Conservation (phyloP, 2,888 invertebrate genomes). For the Leptinotarsa juncta region DNA sequence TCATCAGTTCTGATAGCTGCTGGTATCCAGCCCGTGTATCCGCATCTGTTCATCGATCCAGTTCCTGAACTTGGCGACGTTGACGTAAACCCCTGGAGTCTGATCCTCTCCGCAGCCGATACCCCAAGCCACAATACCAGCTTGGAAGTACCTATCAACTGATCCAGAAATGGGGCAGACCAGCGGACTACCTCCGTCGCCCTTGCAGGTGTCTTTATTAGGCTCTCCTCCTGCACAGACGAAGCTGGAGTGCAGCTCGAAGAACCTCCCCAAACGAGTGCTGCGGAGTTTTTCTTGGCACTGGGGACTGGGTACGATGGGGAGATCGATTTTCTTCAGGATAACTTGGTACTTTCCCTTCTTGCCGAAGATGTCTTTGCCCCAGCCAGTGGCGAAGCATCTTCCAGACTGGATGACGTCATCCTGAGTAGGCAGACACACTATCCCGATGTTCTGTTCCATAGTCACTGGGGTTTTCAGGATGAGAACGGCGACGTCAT, state of each 20-base stretch:
- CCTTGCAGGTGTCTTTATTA: slow-evolving; percentile 77
- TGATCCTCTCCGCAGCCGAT: slow-evolving; percentile 78
- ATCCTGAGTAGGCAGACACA: slow-evolving; percentile 58
- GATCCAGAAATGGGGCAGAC: slow-evolving; percentile 72
- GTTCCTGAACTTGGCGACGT: slow-evolving; percentile 69
- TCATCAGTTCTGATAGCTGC: slow-evolving; percentile 13
- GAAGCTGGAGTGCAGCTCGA: slow-evolving; percentile 77
- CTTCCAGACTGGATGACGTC: slow-evolving; percentile 40
- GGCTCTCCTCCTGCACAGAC: slow-evolving; percentile 78
- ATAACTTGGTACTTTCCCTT: slow-evolving; percentile 75
- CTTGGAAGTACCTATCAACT: slow-evolving; percentile 67
- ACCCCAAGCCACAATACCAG: slow-evolving; percentile 85
- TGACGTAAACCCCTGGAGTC: slow-evolving; percentile 81
- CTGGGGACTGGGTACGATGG: slow-evolving; percentile 71
- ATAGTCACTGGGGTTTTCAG: slow-evolving; percentile 54
- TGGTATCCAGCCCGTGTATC: slow-evolving; percentile 28
- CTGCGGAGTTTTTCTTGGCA: slow-evolving; percentile 73
- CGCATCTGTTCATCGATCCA: slow-evolving; percentile 48
- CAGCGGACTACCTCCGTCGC: slow-evolving; percentile 70
- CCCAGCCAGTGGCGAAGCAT: slow-evolving; percentile 61
- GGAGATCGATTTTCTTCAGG: slow-evolving; percentile 77
- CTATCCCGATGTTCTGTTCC: slow-evolving; percentile 51
- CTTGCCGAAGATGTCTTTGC: slow-evolving; percentile 60
- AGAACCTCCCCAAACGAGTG: slow-evolving; percentile 76
- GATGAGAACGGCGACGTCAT: slow-evolving; percentile 60